A percentile compares a stretch with the other conserved stretches of the same genome.
Evolutionary conservation across 2,113 vertebrate species (phyloP).

Genomic region (Ochotona curzoniae): DNA sequence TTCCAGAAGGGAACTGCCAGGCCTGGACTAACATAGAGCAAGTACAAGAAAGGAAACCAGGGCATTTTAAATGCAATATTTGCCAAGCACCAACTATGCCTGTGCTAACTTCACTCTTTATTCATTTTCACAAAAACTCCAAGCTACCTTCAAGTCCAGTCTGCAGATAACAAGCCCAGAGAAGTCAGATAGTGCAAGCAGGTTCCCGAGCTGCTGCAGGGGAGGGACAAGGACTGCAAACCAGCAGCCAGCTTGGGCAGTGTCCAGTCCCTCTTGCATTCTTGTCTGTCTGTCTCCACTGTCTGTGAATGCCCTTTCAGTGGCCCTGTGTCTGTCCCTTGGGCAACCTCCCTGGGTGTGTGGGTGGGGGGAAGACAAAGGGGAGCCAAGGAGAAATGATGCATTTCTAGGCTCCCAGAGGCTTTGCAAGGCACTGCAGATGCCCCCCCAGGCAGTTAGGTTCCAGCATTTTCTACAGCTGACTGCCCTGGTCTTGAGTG

Average conservation of each 20-base stretch:
- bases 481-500: not conserved
- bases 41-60: not conserved
- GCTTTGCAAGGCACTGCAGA: not conserved
- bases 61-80: not conserved
- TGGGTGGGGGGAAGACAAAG: no score
- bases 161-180: constrained; percentile 22
- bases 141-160: not conserved
- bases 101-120: not conserved
- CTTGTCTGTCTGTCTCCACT: not conserved
- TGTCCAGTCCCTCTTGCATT: not conserved
- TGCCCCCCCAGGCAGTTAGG: not conserved
- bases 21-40: not conserved
- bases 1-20: not conserved
- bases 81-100: not conserved
- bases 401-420: not conserved
- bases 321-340: not conserved
- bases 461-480: not conserved
- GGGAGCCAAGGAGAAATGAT: not conserved
- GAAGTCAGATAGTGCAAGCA: not conserved
- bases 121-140: not conserved
- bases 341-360: not conserved
- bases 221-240: not conserved
- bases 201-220: not conserved
- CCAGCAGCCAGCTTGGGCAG: not conserved
- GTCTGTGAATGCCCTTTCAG: not conserved